phyloP scores from a whole-genome alignment of 2,888 invertebrate species.

The Chrysomela aeneicollis region DNA sequence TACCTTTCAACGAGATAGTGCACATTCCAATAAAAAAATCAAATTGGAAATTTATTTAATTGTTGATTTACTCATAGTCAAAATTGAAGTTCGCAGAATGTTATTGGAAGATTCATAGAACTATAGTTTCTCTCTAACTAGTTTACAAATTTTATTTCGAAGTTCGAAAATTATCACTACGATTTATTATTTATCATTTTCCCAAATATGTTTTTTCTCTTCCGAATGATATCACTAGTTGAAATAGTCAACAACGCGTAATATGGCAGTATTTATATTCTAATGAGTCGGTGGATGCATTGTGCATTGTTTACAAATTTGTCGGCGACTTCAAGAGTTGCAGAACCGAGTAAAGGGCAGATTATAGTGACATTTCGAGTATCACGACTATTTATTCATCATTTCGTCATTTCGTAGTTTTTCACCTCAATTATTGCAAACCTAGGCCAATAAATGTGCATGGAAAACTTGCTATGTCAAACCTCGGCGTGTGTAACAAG shows the following conservation, averaged over 20 bases:
- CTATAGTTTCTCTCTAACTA: no score
- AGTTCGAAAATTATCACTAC: no score
- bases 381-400: neutral
- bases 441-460: neutral
- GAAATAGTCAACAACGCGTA: neutral
- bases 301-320: conserved; percentile 5
- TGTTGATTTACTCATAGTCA: no score
- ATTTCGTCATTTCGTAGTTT: neutral
- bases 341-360: neutral
- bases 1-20: no score
- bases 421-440: neutral
- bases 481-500: neutral
- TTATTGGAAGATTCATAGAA: no score
- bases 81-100: no score
- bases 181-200: no score
- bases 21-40: no score
- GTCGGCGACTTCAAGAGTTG: conserved; percentile 5
- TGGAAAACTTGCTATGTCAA: neutral
- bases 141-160: no score
- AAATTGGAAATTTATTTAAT: no score
- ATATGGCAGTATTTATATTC: neutral
- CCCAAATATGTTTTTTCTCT: neutral
- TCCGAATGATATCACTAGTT: neutral
- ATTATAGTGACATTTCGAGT: neutral
- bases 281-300: conserved; percentile 1